Base-by-base conservation (phyloP, 1,140 invertebrate genomes). In the Drosophila murphyi region DNA sequence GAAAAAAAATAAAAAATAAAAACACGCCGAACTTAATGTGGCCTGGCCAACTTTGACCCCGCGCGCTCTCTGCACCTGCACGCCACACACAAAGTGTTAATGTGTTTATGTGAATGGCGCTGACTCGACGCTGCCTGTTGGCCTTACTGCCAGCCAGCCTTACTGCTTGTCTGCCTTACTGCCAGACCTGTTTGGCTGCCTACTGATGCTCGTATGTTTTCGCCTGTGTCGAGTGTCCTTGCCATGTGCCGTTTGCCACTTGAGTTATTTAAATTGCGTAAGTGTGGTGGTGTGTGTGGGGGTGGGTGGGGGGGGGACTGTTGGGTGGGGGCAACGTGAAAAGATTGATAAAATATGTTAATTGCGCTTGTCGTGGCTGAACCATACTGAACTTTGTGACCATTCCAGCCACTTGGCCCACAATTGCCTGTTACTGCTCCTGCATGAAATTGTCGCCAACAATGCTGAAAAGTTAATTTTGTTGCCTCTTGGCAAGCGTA, bases 321-420 rank as follows among this genome's bases (percentile, higher is more conserved):
- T 20, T 20, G 20, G 20, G 20, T 20, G 10, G 78, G 47, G 70
- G 67, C 67, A 67, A 64, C 63, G 63, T 63, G 57, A 80, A 85
- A 89, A 85, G 80, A 89, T 85, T 89, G 85, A 89, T 89, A 89
- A 89, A 89, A 89, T 89, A 89, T 89, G 85, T 89, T 89, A 89
- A 89, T 89, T 89, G 85, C 75, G 78, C 85, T 63, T 78, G 83
- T 78, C 79, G 65, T 50, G 35, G 39, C 68, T 43, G 3, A n/a
- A 43, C 20, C 45, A 48, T n/a, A 8, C 51, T 28, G 29, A 59
- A 51, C 35, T n/a, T 39, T 35, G 6, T 2, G 20, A 20, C 20
- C 20, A 20, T 20, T 20, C 10, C 8, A n/a, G 20, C 31, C 29
- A 8, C 3, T 8, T 34, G 28, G 41, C 6, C 6, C 43, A 10